Evolutionary conservation across 2,888 invertebrate genomes (phyloP), one percentile per base, ranked within the genome.

Genomic region (Stegana nigrithorax): DNA sequence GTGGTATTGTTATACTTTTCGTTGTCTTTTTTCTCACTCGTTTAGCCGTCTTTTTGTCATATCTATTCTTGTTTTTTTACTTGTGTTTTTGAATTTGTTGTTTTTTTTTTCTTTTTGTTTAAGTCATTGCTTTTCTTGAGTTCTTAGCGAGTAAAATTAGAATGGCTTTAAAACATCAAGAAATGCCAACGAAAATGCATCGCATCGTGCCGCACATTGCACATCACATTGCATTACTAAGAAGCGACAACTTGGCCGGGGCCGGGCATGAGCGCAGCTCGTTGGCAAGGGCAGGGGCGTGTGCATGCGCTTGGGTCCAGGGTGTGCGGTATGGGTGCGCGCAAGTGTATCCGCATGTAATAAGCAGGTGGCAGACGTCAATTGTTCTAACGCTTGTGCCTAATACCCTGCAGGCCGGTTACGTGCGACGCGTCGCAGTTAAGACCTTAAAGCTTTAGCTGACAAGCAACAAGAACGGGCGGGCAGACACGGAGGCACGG

Each of bases 141-240:
- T 47, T 47, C 47, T 47, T 47, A 47, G 23, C 10, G 25, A n/a
- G 25, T n/a, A 25, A 47, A 47, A 47, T 47, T 47, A 25, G 47
- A 47, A 47, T 47, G 47, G 25, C 47, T 47, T 47, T 12, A 25
- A 47, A n/a, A n/a, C n/a, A n/a, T n/a, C n/a, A n/a, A n/a, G n/a
- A n/a, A n/a, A n/a, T n/a, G n/a, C n/a, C n/a, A n/a, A n/a, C n/a
- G 47, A 47, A 47, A 47, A 47, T 19, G 44, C 44, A 44, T 17
- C 8, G 17, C 29, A 29, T 8, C 29, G 29, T n/a, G n/a, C n/a
- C n/a, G n/a, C n/a, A n/a, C n/a, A n/a, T n/a, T n/a, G n/a, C n/a
- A n/a, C n/a, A n/a, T n/a, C n/a, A n/a, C n/a, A n/a, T n/a, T n/a
- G n/a, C n/a, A n/a, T n/a, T n/a, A n/a, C n/a, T n/a, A n/a, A n/a